A percentile compares a stretch with the other conserved stretches of the same genome.
These are phyloP conservation scores for Philaenus spumarius DNA, from an alignment of 1,140 invertebrate genomes.

Conservation along the genomic window DNA sequence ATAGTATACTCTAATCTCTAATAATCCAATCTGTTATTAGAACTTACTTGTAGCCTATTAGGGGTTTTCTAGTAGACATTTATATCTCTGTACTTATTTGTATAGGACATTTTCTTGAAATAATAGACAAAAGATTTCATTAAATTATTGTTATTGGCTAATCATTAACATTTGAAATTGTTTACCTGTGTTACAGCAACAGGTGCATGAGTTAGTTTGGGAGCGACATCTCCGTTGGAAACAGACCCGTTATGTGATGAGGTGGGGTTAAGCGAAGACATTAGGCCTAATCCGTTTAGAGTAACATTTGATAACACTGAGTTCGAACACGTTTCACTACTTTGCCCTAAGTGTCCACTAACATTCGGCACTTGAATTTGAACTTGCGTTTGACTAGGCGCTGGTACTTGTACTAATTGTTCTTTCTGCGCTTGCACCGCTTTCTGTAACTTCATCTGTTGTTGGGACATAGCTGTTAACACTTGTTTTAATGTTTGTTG, in stretches of 20 bases:
- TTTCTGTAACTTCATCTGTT: slow-evolving; percentile 19
- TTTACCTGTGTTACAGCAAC: not conserved
- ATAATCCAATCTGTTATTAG: too few relatives aligned
- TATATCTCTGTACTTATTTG: too few relatives aligned
- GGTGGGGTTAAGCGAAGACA: not conserved
- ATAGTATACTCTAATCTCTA: too few relatives aligned
- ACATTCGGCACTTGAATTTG: slow-evolving; percentile 3
- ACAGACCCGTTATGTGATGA: slow-evolving; percentile 7
- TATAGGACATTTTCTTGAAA: too few relatives aligned
- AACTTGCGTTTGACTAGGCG: slow-evolving; percentile 17
- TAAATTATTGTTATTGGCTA: too few relatives aligned
- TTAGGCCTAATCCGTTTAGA: not conserved
- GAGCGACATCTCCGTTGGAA: not conserved
- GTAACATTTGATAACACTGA: not conserved
- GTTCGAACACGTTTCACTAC: not conserved
- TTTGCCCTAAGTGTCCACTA: slow-evolving; percentile 4
- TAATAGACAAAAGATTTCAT: too few relatives aligned
- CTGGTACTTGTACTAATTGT: slow-evolving; percentile 32
- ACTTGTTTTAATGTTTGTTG: slow-evolving; percentile 16
- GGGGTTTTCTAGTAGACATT: too few relatives aligned
- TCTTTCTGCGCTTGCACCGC: slow-evolving; percentile 27
- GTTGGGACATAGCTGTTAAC: slow-evolving; percentile 7
- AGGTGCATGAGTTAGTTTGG: not conserved
- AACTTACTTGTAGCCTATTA: too few relatives aligned
- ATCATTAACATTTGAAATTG: not conserved